Base-by-base conservation (phyloP, 2,888 invertebrate species). In the Xanthorhoe designata region DNA sequence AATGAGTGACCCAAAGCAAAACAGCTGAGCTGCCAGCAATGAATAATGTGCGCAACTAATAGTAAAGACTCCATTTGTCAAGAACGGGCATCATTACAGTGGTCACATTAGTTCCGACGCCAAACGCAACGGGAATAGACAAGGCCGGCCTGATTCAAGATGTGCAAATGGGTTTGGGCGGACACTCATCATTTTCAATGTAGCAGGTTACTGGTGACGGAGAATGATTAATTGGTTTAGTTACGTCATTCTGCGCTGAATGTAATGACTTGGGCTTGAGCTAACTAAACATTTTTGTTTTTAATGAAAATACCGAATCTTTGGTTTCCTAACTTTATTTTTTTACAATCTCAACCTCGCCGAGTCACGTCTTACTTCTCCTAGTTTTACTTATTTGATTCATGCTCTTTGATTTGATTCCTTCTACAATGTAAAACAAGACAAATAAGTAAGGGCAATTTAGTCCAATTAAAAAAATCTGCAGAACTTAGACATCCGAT, bases 71-170 rank as follows among this genome's bases (percentile, higher is more conserved):
- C 50, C 71, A 79, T 77, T 72, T 76, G 76, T 82, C 76, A 79
- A 74, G 66, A 73, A 77, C 64, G 74, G 73, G 75, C 61, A 69
- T 82, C 82, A 83, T 84, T 82, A 72, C 74, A 59, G 64, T 77
- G 72, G 72, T 69, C 53, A 15, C 52, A 61, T 66, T 70, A 54
- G 68, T 60, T 61, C 35, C 63, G 64, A 61, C 75, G 75, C 77
- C 79, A 81, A 82, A 78, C 77, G 79, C 71, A 75, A 68, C 76
- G 73, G 71, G 80, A 78, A 78, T 79, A 80, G 78, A 77, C 83
- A 80, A 80, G 83, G 81, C 62, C 67, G 66, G 58, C 54, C 59
- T 70, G 67, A 50, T 76, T 68, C 68, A 70, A 75, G 69, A 74
- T 71, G 72, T 17, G 49, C 75, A 76, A 77, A 66, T 74, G 51